Percentiles rank a stretch among this genome's conserved stretches.
These are phyloP conservation scores for Microctenopoma lineatum DNA, from an alignment of 2,797 vertebrate genomes.

Conservation along the genomic window DNA sequence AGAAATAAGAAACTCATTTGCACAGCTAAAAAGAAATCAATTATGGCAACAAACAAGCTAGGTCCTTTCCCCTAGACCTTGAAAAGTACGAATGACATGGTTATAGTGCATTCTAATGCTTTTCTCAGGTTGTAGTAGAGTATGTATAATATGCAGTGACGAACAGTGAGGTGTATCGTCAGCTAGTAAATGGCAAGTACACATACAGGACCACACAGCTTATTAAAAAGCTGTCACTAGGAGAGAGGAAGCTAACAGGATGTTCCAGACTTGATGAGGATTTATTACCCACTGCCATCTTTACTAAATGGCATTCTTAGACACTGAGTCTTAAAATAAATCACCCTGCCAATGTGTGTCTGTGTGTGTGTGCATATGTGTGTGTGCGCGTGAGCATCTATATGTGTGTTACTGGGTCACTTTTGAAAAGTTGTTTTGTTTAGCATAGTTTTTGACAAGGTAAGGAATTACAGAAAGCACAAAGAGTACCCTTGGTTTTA, in stretches of 20 bases:
- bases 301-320: conserved; percentile 84
- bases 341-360: conserved; percentile 60
- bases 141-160: conserved; percentile 73
- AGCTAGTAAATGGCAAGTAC: conserved; percentile 84
- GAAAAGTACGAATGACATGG: conserved; percentile 62
- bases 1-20: conserved; percentile 82
- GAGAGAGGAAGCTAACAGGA: conserved; percentile 81
- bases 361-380: conserved; percentile 12
- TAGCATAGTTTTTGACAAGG: conserved; percentile 42
- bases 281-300: conserved; percentile 85
- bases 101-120: conserved; percentile 67
- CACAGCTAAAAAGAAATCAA: conserved; percentile 79
- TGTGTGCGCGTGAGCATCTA: conserved; percentile 23
- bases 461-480: conserved; percentile 46
- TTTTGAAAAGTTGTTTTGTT: conserved; percentile 62
- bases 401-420: conserved; percentile 55
- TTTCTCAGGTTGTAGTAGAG: conserved; percentile 58
- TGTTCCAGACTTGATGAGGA: conserved; percentile 84
- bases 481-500: conserved; percentile 16
- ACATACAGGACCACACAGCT: conserved; percentile 82
- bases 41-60: conserved; percentile 75
- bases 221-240: conserved; percentile 84
- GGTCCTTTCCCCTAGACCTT: conserved; percentile 61
- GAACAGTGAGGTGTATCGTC: conserved; percentile 76
- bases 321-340: conserved; percentile 80